A percentile compares a stretch with the other conserved stretches of the same genome.
phyloP scores from a whole-genome alignment of 2,113 vertebrate species.

The Oncorhynchus clarkii region DNA sequence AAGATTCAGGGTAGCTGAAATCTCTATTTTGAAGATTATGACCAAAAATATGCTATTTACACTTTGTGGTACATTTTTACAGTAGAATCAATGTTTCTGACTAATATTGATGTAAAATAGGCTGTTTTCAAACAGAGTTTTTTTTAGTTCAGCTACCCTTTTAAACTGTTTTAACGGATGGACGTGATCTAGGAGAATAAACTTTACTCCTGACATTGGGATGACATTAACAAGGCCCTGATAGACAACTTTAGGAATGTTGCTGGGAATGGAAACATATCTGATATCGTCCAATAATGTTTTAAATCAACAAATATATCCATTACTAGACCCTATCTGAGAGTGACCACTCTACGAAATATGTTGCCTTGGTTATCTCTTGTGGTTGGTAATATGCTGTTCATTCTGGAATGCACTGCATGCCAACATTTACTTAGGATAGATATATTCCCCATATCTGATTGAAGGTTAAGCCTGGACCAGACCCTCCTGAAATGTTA shows the following conservation, averaged over 20 bases:
- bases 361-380: conserved; percentile 19
- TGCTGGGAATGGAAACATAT: background rate
- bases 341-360: conserved; percentile 11
- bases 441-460: conserved; percentile 23
- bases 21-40: too few species aligned
- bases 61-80: too few species aligned
- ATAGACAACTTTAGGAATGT: background rate
- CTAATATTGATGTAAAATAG: too few species aligned
- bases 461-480: conserved; percentile 7
- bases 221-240: background rate
- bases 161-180: background rate
- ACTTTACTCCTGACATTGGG: background rate
- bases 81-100: too few species aligned
- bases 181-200: background rate
- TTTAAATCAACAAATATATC: conserved; percentile 1
- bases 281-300: conserved; percentile 14
- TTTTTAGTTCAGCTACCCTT: too few species aligned
- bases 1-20: too few species aligned
- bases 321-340: conserved; percentile 13
- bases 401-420: conserved; percentile 1
- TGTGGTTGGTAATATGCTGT: conserved; percentile 20
- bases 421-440: background rate
- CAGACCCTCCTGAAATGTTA: conserved; percentile 42
- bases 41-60: too few species aligned
- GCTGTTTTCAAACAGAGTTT: too few species aligned